Conservation (phyloP, 1,140 invertebrate species). For the Zaprionus camerounensis region DNA sequence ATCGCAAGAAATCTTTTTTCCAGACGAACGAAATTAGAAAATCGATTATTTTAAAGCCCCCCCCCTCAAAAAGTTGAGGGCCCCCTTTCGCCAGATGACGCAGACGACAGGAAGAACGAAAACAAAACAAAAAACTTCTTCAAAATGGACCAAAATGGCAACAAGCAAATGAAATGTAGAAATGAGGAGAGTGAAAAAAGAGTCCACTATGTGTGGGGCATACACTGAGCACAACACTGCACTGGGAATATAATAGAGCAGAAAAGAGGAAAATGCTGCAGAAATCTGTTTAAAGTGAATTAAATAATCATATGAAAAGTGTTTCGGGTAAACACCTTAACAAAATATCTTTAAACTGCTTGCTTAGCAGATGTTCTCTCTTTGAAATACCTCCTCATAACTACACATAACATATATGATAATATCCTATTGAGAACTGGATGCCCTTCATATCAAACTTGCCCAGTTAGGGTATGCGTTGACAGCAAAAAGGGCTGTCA, state of each 20-base stretch:
- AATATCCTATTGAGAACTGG: neutral
- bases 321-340: neutral
- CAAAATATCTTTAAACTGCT: neutral
- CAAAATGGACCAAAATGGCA: conserved; percentile 31
- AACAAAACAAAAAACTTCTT: conserved; percentile 25
- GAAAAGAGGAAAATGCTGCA: neutral
- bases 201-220: neutral
- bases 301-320: neutral
- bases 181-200: conserved; percentile 2
- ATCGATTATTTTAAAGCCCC: conserved; percentile 77
- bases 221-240: conserved; percentile 5
- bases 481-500: conserved; percentile 74
- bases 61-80: neutral
- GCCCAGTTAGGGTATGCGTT: conserved; percentile 28
- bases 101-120: conserved; percentile 17
- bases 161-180: conserved; percentile 34
- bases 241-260: neutral
- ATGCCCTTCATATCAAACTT: neutral
- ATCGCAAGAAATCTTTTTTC: conserved; percentile 48
- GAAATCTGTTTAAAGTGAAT: neutral
- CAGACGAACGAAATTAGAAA: conserved; percentile 59
- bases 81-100: conserved; percentile 4
- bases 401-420: neutral
- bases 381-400: neutral
- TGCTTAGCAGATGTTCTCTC: neutral